Base-by-base conservation (phyloP, 2,113 vertebrate genomes). In the Ranitomeya imitator region DNA sequence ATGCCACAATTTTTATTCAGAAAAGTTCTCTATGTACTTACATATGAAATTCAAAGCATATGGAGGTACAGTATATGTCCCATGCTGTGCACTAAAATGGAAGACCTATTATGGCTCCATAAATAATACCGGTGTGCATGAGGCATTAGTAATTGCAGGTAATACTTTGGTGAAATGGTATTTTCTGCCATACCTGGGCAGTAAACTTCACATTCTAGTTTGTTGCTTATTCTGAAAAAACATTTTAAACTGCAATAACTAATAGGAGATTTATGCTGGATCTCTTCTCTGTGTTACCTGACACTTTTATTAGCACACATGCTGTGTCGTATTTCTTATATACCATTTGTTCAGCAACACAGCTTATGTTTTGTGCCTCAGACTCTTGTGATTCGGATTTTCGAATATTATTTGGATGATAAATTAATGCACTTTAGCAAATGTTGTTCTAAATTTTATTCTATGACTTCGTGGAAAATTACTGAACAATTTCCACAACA, bases 391-490 rank as follows among this genome's bases (percentile, higher is more conserved):
- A 89, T 90, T 86, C 55, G 21, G 59, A 37, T 86, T 60, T 89
- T 60, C 78, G 54, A 2, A 3, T 90, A 91, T 88, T 55, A 15
- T 11, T 11, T 51, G 87, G 2, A 45, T 12, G 2, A 8, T 12
- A 83, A 89, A 87, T 82, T 63, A 74, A 61, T 76, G 8, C 45
- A 86, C 21, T 13, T 60, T 90, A n/a, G 9, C 52, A 65, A 45
- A 5, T 0, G 1, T 23, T 80, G 85, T 85, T 85, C 85, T 74
- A 89, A 87, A 83, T 84, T 31, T 82, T 84, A n/a, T 13, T 81
- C 23, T 61, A 60, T 89, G 89, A 77, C 14, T 65, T 84, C 79
- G 86, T 90, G 61, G 76, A 84, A 90, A 87, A 69, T 90, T 60
- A 21, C 52, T 15, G 6, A 89, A 51, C 16, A 76, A 90, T 91